Percentiles rank a stretch among this genome's conserved stretches.
phyloP scores from a whole-genome alignment of 1,140 invertebrate genomes.

The Luehdorfia chinensis region DNA sequence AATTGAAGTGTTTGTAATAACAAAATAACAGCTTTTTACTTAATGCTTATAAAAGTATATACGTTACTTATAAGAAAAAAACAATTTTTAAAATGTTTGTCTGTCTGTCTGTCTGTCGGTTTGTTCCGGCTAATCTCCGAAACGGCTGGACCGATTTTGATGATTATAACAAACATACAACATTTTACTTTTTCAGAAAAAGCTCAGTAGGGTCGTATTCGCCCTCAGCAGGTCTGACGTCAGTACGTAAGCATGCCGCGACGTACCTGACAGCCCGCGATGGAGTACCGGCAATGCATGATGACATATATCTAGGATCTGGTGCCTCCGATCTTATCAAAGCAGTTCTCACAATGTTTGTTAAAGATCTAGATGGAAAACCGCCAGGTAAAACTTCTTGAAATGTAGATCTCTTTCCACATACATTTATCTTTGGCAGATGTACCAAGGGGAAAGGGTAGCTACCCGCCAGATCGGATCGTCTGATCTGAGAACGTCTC shows the following conservation, averaged over 20 bases:
- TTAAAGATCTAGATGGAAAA: slow-evolving; percentile 36
- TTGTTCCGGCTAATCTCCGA: too few species aligned
- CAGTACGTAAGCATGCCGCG: slow-evolving; percentile 84
- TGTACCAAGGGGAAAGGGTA: not conserved
- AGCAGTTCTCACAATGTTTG: slow-evolving; percentile 41
- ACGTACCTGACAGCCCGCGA: slow-evolving; percentile 84
- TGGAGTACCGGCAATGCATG: slow-evolving; percentile 75
- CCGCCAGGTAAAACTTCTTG: slow-evolving; percentile 30
- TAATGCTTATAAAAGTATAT: too few species aligned
- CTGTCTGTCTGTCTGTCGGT: too few species aligned
- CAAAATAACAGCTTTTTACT: too few species aligned
- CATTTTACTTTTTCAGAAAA: slow-evolving; percentile 70
- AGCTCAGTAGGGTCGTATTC: slow-evolving; percentile 84
- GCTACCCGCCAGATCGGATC: too few species aligned
- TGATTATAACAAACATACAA: too few species aligned
- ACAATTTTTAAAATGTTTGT: too few species aligned
- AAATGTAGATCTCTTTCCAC: not conserved
- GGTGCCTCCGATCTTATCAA: slow-evolving; percentile 82
- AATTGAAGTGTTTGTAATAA: too few species aligned
- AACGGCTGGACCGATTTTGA: too few species aligned
- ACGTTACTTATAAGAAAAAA: too few species aligned
- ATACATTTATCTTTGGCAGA: not conserved
- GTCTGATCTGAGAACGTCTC: too few species aligned
- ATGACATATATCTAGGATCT: slow-evolving; percentile 83
- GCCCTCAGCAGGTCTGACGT: slow-evolving; percentile 83